These are phyloP conservation scores for Holacanthella duospinosa DNA, from an alignment of 2,888 invertebrate genomes.

Conservation along the genomic window DNA sequence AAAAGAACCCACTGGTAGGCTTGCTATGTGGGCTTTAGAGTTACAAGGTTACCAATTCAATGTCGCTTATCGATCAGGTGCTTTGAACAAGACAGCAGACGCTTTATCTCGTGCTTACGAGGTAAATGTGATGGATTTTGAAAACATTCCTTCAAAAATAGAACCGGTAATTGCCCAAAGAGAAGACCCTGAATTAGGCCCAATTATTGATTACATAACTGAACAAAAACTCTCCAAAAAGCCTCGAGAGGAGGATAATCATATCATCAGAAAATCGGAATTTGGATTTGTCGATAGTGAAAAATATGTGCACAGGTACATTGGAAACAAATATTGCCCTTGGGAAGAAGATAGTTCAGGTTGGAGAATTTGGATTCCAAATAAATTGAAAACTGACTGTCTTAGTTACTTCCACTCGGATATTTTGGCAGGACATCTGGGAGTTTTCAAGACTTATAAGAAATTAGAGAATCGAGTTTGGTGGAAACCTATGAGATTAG, in stretches of 20 bases:
- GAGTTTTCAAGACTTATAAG: conserved; percentile 18
- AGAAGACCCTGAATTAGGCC: conserved; percentile 11
- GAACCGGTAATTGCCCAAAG: conserved; percentile 12
- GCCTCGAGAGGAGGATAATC: background rate
- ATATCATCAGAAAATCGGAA: background rate
- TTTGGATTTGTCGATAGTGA: background rate
- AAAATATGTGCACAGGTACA: conserved; percentile 2
- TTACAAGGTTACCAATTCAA: conserved; percentile 41
- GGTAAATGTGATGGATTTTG: background rate
- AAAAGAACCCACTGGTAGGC: conserved; percentile 42
- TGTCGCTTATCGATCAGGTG: conserved; percentile 41
- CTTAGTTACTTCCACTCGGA: conserved; percentile 15
- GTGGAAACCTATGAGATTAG: conserved; percentile 19
- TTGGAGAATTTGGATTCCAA: conserved; percentile 19
- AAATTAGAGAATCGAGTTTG: conserved; percentile 18
- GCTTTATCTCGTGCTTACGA: conserved; percentile 39
- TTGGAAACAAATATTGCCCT: conserved; percentile 13
- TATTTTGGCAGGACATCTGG: conserved; percentile 19
- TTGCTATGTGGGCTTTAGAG: conserved; percentile 43
- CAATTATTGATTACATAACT: conserved; percentile 10
- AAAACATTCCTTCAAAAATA: background rate
- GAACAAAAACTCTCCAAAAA: background rate
- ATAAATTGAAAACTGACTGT: conserved; percentile 4
- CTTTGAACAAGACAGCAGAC: conserved; percentile 41
- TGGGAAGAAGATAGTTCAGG: conserved; percentile 19